Evolutionary conservation across 2,797 vertebrate species (phyloP).

Genomic region (Allobates femoralis): DNA sequence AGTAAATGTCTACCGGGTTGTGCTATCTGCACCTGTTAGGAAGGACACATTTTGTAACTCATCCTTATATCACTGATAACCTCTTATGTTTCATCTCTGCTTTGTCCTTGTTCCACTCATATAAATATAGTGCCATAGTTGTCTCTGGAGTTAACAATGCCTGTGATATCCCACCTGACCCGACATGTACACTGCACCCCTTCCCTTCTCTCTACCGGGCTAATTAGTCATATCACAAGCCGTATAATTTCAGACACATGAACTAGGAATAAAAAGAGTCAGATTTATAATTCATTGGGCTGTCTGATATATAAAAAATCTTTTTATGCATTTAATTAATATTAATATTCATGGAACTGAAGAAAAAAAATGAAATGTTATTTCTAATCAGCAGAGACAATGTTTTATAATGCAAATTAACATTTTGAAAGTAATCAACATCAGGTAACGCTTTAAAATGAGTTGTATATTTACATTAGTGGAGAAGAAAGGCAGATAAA

Average conservation of each 20-base stretch:
- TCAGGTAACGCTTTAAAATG: constrained; percentile 43
- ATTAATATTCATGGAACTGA: constrained; percentile 74
- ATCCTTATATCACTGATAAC: constrained; percentile 47
- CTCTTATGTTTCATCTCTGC: constrained; percentile 51
- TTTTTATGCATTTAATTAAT: constrained; percentile 74
- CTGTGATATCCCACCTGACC: constrained; percentile 51
- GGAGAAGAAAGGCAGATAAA: constrained; percentile 31
- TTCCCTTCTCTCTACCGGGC: constrained; percentile 11
- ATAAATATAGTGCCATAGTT: constrained; percentile 17
- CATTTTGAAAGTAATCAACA: constrained; percentile 66
- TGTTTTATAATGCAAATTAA: constrained; percentile 70
- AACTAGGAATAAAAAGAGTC: constrained; percentile 66
- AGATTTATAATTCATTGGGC: constrained; percentile 73
- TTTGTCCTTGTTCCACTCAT: constrained; percentile 39
- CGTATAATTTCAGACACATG: constrained; percentile 68
- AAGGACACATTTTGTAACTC: constrained; percentile 36
- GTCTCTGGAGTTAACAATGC: constrained; percentile 28
- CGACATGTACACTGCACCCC: constrained; percentile 10
- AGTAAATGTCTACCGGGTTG: constrained; percentile 38
- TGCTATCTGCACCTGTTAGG: constrained; percentile 40
- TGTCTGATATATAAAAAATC: constrained; percentile 69
- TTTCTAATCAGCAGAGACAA: constrained; percentile 75
- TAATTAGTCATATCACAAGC: constrained; percentile 68
- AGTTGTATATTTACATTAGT: constrained; percentile 52
- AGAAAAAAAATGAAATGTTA: constrained; percentile 65